Evolutionary conservation across 2,888 invertebrate genomes (phyloP), one percentile per base, ranked within the genome.

Genomic region (Ametastegia equiseti): DNA sequence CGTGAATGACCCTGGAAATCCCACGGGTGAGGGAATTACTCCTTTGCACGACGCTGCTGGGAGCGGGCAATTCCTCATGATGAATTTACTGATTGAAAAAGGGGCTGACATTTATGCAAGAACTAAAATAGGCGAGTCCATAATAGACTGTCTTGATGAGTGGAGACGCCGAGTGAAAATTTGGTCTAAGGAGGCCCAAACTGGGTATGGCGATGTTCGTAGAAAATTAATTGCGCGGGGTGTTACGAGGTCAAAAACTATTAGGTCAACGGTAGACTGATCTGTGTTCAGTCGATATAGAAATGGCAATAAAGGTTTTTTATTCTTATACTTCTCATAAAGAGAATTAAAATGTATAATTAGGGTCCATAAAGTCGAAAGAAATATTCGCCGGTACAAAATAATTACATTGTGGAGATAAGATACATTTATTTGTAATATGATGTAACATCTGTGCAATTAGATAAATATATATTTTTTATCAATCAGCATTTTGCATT

Each of bases 11-110:
- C 94, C 96, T 71, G 98, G 98, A 0, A 98, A 98, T 0, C 92
- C 94, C 0, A 94, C 94, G 80, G 97, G 98, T 92, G 96, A 96
- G 84, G 95, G 97, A 39, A 94, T 97, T 36, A 98, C 98, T 0
- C 98, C 99, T 0, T 92, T 99, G 7, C 97, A 97, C 86, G 98
- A 98, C 90, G 98, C 98, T 0, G 97, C 97, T 6, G 94, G 94
- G n/a, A 97, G 97, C 89, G 98, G 98, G 0, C 95, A 96, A 89
- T 92, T 97, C 80, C 94, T 95, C 57, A 94, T 98, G 3, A 95
- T 97, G 33, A 94, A 95, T 87, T 89, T 97, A 15, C 92, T 98
- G 71, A 90, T 98, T 79, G 94, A 96, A 80, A 94, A 94, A 79
- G 97, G 97, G 0, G 98, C 98, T 0, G 94, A 95, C 90, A 92